A percentile compares a stretch with the other conserved stretches of the same genome.
These are phyloP conservation scores for Drosophila ogumai DNA, from an alignment of 1,140 invertebrate genomes.

Conservation along the genomic window DNA sequence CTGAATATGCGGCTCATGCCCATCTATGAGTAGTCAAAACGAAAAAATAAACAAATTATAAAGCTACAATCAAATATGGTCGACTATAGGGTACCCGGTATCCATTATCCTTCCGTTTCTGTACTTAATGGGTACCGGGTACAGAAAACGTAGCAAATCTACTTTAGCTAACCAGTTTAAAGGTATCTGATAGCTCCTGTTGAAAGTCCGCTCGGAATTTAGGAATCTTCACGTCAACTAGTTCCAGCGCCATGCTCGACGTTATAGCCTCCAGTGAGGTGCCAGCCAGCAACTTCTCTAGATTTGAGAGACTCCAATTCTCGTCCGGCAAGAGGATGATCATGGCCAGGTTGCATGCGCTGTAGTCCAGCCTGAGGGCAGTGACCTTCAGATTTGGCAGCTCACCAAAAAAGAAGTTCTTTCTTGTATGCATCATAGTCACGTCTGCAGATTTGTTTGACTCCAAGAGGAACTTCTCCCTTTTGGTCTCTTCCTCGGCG, in stretches of 20 bases:
- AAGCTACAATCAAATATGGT: neutral
- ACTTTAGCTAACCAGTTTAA: slow-evolving; percentile 47
- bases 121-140: neutral
- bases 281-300: slow-evolving; percentile 86
- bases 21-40: slow-evolving; percentile 82
- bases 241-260: slow-evolving; percentile 24
- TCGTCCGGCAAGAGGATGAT: slow-evolving; percentile 87
- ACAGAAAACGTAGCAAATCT: no score
- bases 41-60: neutral
- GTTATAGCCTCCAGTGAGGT: slow-evolving; percentile 76
- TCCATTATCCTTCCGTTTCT: no score
- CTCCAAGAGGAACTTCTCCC: slow-evolving; percentile 80
- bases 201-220: slow-evolving; percentile 89
- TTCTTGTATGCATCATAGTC: slow-evolving; percentile 84
- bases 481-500: slow-evolving; percentile 68
- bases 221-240: slow-evolving; percentile 87
- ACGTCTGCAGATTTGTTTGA: slow-evolving; percentile 67
- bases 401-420: slow-evolving; percentile 74
- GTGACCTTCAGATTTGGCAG: slow-evolving; percentile 77
- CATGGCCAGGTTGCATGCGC: slow-evolving; percentile 86
- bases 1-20: slow-evolving; percentile 87
- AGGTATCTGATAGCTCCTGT: slow-evolving; percentile 86
- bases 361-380: slow-evolving; percentile 84
- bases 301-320: slow-evolving; percentile 83
- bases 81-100: neutral